Evolutionary conservation across 1,140 invertebrate genomes (phyloP).

Genomic region (Drosophila aff.): DNA sequence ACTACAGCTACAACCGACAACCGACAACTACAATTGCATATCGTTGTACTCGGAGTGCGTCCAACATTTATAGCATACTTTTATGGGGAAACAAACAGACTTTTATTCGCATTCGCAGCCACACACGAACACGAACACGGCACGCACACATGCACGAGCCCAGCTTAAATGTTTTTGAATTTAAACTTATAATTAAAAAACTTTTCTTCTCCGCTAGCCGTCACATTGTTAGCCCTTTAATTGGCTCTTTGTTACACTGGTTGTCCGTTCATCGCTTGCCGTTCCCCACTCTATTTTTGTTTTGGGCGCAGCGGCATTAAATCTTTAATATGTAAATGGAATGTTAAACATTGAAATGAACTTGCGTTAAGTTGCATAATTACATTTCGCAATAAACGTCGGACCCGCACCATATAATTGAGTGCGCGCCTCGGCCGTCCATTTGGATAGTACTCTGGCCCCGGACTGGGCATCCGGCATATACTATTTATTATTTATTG

Average conservation of each 20-base stretch:
- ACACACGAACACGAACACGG: conserved; percentile 35
- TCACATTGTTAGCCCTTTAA: conserved; percentile 80
- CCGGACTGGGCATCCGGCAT: conserved; percentile 18
- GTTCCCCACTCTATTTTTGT: conserved; percentile 23
- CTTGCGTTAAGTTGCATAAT: conserved; percentile 82
- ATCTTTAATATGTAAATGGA: conserved; percentile 80
- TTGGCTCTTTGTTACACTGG: conserved; percentile 78
- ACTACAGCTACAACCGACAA: conserved; percentile 38
- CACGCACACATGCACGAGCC: conserved; percentile 5
- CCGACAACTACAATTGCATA: conserved; percentile 38
- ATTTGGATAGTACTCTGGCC: conserved; percentile 18
- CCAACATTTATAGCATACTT: conserved; percentile 73
- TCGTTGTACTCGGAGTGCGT: conserved; percentile 24
- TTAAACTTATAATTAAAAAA: conserved; percentile 84
- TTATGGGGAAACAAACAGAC: conserved; percentile 76
- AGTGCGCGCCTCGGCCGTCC: conserved; percentile 23
- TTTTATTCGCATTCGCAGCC: conserved; percentile 71
- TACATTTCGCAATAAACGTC: conserved; percentile 73
- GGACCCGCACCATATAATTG: conserved; percentile 49
- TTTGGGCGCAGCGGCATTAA: conserved; percentile 54
- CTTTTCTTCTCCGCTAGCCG: conserved; percentile 49
- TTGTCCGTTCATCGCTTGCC: conserved; percentile 37
- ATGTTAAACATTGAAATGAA: conserved; percentile 82
- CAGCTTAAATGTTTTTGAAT: conserved; percentile 81
- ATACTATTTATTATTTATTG: conserved; percentile 70